These are phyloP conservation scores for Nerophis ophidion DNA, from an alignment of 2,113 vertebrate species.

Conservation along the genomic window DNA sequence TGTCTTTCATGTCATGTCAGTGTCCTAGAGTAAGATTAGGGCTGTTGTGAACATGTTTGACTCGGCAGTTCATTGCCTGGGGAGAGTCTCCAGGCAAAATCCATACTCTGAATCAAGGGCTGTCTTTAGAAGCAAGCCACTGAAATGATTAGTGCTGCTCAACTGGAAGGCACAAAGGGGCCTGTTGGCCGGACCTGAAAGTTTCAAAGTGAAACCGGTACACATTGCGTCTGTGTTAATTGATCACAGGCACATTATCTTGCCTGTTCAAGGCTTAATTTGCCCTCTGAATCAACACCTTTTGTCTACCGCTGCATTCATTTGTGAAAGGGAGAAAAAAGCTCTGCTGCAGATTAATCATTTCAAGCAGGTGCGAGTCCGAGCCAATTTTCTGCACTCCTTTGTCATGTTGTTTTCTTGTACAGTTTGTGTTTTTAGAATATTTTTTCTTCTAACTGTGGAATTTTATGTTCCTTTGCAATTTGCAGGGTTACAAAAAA, in stretches of 20 bases:
- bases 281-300: slow-evolving; percentile 70
- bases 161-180: slow-evolving; percentile 63
- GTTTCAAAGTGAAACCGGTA: slow-evolving; percentile 65
- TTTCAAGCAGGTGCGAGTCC: slow-evolving; percentile 57
- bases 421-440: slow-evolving; percentile 29
- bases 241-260: slow-evolving; percentile 73
- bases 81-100: slow-evolving; percentile 82
- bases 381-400: slow-evolving; percentile 48
- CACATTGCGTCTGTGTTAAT: slow-evolving; percentile 73
- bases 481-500: not conserved
- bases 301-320: slow-evolving; percentile 61
- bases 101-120: slow-evolving; percentile 68
- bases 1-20: slow-evolving; percentile 75
- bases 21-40: slow-evolving; percentile 80
- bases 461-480: slow-evolving; percentile 13
- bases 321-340: slow-evolving; percentile 58
- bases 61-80: slow-evolving; percentile 75
- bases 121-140: slow-evolving; percentile 71
- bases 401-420: slow-evolving; percentile 41
- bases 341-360: slow-evolving; percentile 57
- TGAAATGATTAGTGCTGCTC: slow-evolving; percentile 69
- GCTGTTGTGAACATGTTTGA: slow-evolving; percentile 77
- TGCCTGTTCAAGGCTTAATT: slow-evolving; percentile 70
- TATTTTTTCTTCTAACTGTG: slow-evolving; percentile 22
- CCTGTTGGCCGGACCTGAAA: slow-evolving; percentile 57